Base-by-base conservation (phyloP, 2,888 invertebrate genomes). In the Tortricodes alternella region DNA sequence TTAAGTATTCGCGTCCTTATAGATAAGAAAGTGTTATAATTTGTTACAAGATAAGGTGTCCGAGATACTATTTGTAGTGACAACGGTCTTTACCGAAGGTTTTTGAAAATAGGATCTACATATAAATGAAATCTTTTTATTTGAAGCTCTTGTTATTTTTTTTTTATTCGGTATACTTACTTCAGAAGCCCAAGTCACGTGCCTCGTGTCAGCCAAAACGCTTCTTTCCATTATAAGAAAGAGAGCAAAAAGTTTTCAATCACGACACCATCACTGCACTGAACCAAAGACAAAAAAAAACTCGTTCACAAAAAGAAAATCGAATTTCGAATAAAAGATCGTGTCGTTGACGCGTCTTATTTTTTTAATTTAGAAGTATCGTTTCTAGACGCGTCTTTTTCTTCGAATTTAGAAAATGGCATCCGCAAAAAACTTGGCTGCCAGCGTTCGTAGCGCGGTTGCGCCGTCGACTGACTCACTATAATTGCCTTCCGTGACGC, bases 171-270 rank as follows among this genome's bases (percentile, higher is more conserved):
- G n/a, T n/a, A 21, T 71, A 89, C 89, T 89, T 61, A 90, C 89
- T 70, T 89, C 81, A 64, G 88, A 83, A 71, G 87, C 88, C 89
- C 89, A 90, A 62, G 84, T 86, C 61, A 90, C 86, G 69, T 87
- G 87, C 62, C 78, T 80, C 60, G 84, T 73, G 61, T 74, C 80
- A 66, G 87, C 88, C 74, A 88, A 78, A 76, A 88, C 80, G 82
- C 89, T 89, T 74, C 80, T 79, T 79, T 89, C 89, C 89, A 89
- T 90, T 76, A 70, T 85, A 76, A 74, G 59, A 72, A 66, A 66
- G 62, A 64, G 58, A 63, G 61, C 64, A 73, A 71, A 70, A 70
- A 70, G 67, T 51, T 53, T 57, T 64, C 60, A 60, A 68, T 83
- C 81, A 87, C 68, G 70, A 73, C 85, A 83, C 77, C 85, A 89